Percentiles rank a stretch among this genome's conserved stretches.
Conservation (phyloP, 2,797 vertebrate species). For the Platyrinchus mystaceus region DNA sequence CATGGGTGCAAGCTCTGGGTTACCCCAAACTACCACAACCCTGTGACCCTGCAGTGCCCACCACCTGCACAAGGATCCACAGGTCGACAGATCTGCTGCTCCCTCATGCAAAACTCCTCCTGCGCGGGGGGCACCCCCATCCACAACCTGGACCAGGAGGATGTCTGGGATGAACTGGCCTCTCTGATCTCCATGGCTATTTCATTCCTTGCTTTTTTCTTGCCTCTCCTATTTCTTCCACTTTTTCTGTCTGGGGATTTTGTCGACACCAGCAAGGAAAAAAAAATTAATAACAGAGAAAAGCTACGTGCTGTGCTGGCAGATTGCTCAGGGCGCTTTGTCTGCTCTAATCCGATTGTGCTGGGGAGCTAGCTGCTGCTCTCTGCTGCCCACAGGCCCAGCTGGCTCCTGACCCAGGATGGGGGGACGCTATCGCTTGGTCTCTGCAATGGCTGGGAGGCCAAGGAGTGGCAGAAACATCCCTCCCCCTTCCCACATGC, state of each 20-base stretch:
- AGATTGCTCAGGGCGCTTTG: constrained; percentile 51
- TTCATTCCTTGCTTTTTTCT: not conserved
- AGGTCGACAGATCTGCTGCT: not conserved
- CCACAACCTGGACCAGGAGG: not conserved
- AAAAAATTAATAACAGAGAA: constrained; percentile 39
- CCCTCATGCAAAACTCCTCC: not conserved
- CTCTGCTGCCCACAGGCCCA: not conserved
- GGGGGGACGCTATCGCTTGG: not conserved
- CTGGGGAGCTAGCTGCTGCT: not conserved
- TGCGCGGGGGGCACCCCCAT: accelerated
- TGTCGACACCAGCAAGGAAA: constrained; percentile 19
- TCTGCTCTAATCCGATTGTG: constrained; percentile 60
- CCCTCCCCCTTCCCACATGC: not conserved
- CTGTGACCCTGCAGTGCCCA: not conserved
- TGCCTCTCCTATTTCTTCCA: not conserved
- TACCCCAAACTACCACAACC: not conserved
- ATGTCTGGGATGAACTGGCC: not conserved
- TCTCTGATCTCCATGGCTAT: not conserved
- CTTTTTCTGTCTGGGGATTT: constrained; percentile 43
- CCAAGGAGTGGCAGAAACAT: not conserved
- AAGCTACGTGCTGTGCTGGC: constrained; percentile 43
- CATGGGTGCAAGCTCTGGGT: accelerated
- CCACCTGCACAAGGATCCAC: accelerated
- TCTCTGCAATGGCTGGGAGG: not conserved
- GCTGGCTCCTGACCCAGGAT: not conserved